Percentiles rank a stretch among this genome's conserved stretches.
These are phyloP conservation scores for Iphiclides podalirius DNA, from an alignment of 2,888 invertebrate species.

Conservation along the genomic window DNA sequence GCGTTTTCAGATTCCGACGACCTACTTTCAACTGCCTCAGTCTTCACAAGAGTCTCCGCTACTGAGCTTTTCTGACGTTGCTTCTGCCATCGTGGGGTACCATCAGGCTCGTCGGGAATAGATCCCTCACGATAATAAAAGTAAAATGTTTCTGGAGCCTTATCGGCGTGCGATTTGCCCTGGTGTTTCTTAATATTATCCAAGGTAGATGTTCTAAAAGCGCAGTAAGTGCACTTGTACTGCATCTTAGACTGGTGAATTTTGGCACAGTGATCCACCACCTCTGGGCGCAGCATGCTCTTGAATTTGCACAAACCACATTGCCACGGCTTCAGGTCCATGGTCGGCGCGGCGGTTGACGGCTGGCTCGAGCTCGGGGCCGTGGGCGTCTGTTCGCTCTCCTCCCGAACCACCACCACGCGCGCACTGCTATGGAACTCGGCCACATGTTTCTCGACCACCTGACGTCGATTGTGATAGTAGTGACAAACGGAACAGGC, in stretches of 20 bases:
- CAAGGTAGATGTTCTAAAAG: slow-evolving; percentile 74
- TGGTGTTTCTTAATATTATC: slow-evolving; percentile 82
- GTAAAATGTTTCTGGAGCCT: slow-evolving; percentile 58
- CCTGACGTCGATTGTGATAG: slow-evolving; percentile 81
- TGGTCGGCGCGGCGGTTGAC: slow-evolving; percentile 37
- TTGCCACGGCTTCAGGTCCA: slow-evolving; percentile 83
- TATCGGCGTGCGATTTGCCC: slow-evolving; percentile 76
- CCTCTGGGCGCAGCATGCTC: slow-evolving; percentile 79
- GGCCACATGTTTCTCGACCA: slow-evolving; percentile 83
- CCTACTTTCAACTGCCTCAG: slow-evolving; percentile 36
- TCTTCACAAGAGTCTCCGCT: slow-evolving; percentile 42
- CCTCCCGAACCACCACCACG: slow-evolving; percentile 60
- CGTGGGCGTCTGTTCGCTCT: slow-evolving; percentile 40
- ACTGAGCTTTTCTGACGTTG: slow-evolving; percentile 45
- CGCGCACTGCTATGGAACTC: slow-evolving; percentile 80
- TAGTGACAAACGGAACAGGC: slow-evolving; percentile 81
- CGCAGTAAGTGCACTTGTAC: slow-evolving; percentile 85
- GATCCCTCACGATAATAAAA: slow-evolving; percentile 77
- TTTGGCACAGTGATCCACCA: slow-evolving; percentile 79
- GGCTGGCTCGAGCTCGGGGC: slow-evolving; percentile 30
- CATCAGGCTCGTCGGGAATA: slow-evolving; percentile 50
- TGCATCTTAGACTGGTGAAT: slow-evolving; percentile 84
- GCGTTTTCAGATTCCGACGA: not conserved
- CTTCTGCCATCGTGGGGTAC: slow-evolving; percentile 54
- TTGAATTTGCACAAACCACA: slow-evolving; percentile 85